Evolutionary conservation across 1,140 invertebrate species (phyloP).

Genomic region (Stenopsyche tienmushanensis): DNA sequence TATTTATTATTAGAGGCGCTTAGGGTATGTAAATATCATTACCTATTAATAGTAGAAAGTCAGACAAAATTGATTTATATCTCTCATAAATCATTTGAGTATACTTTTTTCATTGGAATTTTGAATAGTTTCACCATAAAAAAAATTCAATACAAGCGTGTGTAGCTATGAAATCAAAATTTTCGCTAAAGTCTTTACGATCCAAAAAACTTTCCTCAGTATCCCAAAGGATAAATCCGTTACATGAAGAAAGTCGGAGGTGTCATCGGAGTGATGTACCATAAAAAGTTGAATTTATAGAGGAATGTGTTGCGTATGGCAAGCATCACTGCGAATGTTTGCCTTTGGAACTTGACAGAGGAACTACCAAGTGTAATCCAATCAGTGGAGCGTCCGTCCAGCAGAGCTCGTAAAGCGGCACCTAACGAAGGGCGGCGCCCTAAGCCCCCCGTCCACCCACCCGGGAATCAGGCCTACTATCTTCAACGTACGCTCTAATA

Average conservation of each 20-base stretch:
- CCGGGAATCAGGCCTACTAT: background rate
- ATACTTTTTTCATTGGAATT: no score
- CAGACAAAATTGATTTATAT: no score
- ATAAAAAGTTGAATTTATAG: background rate
- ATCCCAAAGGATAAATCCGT: background rate
- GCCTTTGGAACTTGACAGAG: conserved; percentile 2
- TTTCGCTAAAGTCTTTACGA: no score
- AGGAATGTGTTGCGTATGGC: background rate
- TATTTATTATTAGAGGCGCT: no score
- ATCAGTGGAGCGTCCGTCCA: conserved; percentile 10
- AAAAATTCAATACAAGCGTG: no score
- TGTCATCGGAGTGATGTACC: background rate
- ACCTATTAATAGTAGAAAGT: no score
- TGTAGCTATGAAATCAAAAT: no score
- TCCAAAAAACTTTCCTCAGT: no score
- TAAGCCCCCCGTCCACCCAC: no score
- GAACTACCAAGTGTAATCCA: conserved; percentile 8
- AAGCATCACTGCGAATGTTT: background rate
- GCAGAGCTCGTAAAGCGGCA: conserved; percentile 18
- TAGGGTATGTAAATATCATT: no score
- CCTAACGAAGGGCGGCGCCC: conserved; percentile 14
- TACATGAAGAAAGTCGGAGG: background rate
- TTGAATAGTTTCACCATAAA: no score
- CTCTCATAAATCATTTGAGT: no score
- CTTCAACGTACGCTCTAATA: background rate